Evolutionary conservation across 2,797 vertebrate genomes (phyloP), one percentile per base, ranked within the genome.

Genomic region (Anableps anableps): DNA sequence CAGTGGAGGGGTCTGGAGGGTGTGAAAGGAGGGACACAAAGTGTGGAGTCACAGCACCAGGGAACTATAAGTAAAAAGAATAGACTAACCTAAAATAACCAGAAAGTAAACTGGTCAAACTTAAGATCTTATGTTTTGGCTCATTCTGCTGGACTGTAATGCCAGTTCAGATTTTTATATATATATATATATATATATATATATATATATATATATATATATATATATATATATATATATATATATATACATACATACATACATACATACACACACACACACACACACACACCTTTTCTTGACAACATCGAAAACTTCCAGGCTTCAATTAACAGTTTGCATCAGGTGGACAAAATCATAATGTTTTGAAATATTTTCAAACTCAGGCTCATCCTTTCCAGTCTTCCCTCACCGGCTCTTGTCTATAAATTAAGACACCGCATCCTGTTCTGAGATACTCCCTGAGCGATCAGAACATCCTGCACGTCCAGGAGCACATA

Each of bases 21-120:
- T 16, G 80, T 76, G 66, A 60, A 70, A 29, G 72, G 51, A 80
- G 79, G 14, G 82, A 77, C 1, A 43, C 77, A 77, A 77, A 79
- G 64, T 29, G 70, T 80, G 80, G 66, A 80, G 75, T 34, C 53
- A 68, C 73, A 81, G 84, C 80, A 76, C 45, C 31, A 19, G 14
- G 1, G 7, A 73, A 70, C 88, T 89, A 88, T 83, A 87, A 88
- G 88, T 91, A 88, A 82, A 86, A 86, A 87, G 79, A 86, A 85
- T 74, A 75, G 87, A 88, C 68, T 4, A 38, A 66, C 19, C 36
- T 14, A n/a, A 14, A n/a, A 71, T 11, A 41, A 41, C 21, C 10
- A 41, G 23, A 34, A 36, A 21, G 36, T 19, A 64, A 66, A 38
- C 2, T 21, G 73, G 72, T 60, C 83, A 75, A 19, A 71, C 1